Evolutionary conservation across 2,797 vertebrate species (phyloP).

Genomic region (Dipus sagitta): DNA sequence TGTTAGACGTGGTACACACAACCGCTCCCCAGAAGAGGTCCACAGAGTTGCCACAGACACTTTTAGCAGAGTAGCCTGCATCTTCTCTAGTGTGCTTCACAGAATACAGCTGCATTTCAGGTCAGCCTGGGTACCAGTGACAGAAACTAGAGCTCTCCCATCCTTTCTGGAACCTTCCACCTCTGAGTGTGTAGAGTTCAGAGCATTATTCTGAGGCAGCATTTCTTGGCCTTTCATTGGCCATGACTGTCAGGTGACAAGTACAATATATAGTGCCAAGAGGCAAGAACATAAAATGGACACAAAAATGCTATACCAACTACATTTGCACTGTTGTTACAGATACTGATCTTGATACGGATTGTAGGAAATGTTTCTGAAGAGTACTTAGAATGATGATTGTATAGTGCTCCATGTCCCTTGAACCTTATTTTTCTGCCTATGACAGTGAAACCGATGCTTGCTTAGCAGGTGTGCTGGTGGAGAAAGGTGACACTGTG

Average conservation of each 20-base stretch:
- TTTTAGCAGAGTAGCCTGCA: background rate
- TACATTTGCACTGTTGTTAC: background rate
- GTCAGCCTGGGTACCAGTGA: background rate
- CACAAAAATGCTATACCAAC: background rate
- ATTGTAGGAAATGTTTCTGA: slow-evolving; percentile 59
- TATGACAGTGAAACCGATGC: background rate
- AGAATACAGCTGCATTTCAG: background rate
- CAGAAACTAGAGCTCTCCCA: background rate
- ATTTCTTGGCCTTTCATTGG: background rate
- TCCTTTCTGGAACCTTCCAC: background rate
- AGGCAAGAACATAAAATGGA: background rate
- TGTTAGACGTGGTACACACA: background rate
- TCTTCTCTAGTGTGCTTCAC: background rate
- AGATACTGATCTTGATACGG: slow-evolving; percentile 4
- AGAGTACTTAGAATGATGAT: background rate
- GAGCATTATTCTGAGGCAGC: background rate
- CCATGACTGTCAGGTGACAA: background rate
- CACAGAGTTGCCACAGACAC: background rate
- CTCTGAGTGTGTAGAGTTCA: background rate
- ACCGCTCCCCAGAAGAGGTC: background rate
- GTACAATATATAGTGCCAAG: background rate
- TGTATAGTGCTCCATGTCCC: background rate
- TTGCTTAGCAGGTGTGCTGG: background rate
- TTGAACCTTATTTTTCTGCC: slow-evolving; percentile 27
- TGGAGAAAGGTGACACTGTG: slow-evolving; percentile 33